phyloP scores from a whole-genome alignment of 2,113 vertebrate genomes.

The Callospermophilus lateralis region DNA sequence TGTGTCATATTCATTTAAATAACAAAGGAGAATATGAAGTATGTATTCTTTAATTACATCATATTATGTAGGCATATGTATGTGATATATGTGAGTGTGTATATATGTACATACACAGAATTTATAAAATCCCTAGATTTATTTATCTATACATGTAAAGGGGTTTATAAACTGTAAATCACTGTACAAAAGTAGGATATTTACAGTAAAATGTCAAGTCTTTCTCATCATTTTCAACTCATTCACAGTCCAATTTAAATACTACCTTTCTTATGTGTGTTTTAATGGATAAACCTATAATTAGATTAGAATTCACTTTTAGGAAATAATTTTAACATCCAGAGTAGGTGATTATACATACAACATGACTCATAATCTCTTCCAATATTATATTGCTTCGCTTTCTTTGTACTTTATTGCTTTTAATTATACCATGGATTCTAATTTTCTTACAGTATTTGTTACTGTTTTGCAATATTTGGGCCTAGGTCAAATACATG shows the following conservation, averaged over 20 bases:
- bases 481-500: not conserved
- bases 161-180: not conserved
- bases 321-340: slow-evolving; percentile 48
- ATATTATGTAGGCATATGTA: not conserved
- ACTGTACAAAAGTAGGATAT: not conserved
- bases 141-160: not conserved
- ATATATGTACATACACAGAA: not conserved
- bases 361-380: not conserved
- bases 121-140: no score
- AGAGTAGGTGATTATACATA: slow-evolving; percentile 5
- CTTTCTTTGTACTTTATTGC: slow-evolving; percentile 58
- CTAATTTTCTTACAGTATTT: slow-evolving; percentile 12
- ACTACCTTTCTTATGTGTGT: not conserved
- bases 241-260: slow-evolving; percentile 47
- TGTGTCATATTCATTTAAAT: not conserved
- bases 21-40: not conserved
- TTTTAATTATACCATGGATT: slow-evolving; percentile 51
- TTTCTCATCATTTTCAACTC: slow-evolving; percentile 1
- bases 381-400: slow-evolving; percentile 19
- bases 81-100: not conserved
- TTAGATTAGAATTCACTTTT: slow-evolving; percentile 52
- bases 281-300: slow-evolving; percentile 34
- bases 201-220: not conserved
- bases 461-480: slow-evolving; percentile 51
- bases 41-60: slow-evolving; percentile 5